Conservation (phyloP, 2,113 vertebrate genomes). For the Anseranas semipalmata region DNA sequence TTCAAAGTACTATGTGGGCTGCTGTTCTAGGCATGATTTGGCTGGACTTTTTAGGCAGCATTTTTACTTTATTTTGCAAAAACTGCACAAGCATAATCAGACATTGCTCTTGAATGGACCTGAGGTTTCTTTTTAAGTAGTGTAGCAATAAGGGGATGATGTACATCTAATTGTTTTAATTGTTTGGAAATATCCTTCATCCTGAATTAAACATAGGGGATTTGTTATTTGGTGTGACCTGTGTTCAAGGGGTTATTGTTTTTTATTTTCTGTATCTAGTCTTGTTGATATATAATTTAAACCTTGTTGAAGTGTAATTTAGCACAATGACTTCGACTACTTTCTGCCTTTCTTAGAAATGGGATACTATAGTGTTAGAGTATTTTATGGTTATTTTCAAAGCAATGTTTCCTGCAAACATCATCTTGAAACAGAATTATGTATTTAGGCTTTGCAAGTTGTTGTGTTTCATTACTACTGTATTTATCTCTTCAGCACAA, state of each 20-base stretch:
- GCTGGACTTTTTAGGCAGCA: not conserved
- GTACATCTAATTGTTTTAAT: not conserved
- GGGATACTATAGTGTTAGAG: not conserved
- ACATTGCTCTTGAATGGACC: not conserved
- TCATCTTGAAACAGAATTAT: not conserved
- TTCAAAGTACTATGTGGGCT: not conserved
- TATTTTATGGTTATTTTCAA: constrained; percentile 3
- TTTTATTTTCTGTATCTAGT: not conserved
- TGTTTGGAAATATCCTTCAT: not conserved
- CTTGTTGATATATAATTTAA: not conserved
- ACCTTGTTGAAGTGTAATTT: not conserved
- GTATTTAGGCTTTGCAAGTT: not conserved
- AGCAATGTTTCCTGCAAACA: not conserved
- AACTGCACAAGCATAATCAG: not conserved
- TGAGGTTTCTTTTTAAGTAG: not conserved
- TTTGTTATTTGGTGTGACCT: not conserved
- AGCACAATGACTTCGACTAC: not conserved
- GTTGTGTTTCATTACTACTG: not conserved
- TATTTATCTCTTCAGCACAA: not conserved
- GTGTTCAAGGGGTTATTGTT: not conserved
- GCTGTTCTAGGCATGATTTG: not conserved
- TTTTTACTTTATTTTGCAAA: not conserved
- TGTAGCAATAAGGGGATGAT: not conserved
- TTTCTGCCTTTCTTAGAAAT: not conserved
- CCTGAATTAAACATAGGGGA: not conserved